Base-by-base conservation (phyloP, 2,888 invertebrate genomes). In the Acrobasis suavella region DNA sequence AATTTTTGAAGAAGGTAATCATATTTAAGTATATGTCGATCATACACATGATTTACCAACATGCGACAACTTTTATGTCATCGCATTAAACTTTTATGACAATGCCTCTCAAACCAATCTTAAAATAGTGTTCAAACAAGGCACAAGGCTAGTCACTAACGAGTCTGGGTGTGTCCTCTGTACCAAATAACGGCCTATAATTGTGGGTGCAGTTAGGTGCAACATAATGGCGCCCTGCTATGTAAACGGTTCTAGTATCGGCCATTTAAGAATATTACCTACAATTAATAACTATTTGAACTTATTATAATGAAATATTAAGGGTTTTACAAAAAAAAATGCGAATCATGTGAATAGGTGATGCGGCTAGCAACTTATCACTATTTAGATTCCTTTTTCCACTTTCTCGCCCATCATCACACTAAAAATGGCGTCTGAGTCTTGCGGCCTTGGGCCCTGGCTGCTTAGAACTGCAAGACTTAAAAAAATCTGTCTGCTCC, bases 161-260 rank as follows among this genome's bases (percentile, higher is more conserved):
- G 84, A 88, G 87, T 86, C 80, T 86, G 87, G 90, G 91, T 87
- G 91, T 89, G 90, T 89, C 87, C 82, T 77, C 76, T 86, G 88
- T 81, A 89, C 90, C 87, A 87, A 86, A 90, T 89, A 87, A 83
- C 83, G 66, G 76, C 79, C 80, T 77, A 83, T 84, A 83, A 89
- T 89, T 87, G 85, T 85, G 74, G 86, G 86, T 83, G 88, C 86
- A 89, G 86, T 85, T 84, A 82, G 80, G 77, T 84, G 82, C 84
- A 85, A 80, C 83, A 75, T 75, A 78, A 81, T 77, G 71, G 73
- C 77, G 75, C 77, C 75, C 22, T 50, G 55, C 76, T 74, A 79
- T 71, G 69, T 72, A 72, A 60, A 60, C 60, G 46, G 54, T 50
- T 49, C 68, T 70, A 73, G 74, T 73, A 71, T 66, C 65, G 70